Percentiles rank a stretch among this genome's conserved stretches.
phyloP scores from a whole-genome alignment of 2,113 vertebrate genomes.

The Cisticola juncidis region DNA sequence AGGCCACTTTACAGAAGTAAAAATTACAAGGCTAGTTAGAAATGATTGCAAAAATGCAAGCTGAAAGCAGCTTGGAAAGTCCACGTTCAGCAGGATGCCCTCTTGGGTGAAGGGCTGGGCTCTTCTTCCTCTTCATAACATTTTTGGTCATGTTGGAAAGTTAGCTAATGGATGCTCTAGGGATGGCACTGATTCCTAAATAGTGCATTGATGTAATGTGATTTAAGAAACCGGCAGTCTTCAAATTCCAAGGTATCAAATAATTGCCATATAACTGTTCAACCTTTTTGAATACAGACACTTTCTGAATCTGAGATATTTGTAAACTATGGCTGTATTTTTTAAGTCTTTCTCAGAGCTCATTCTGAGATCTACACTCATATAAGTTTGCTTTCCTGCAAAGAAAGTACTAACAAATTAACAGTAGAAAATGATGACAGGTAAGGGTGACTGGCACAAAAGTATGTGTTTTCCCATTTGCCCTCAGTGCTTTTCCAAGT shows the following conservation, averaged over 20 bases:
- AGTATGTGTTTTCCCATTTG: neutral
- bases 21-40: neutral
- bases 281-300: neutral
- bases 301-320: neutral
- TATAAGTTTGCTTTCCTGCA: neutral
- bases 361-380: neutral
- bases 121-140: neutral
- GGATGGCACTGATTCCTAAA: neutral
- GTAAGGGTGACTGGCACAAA: neutral
- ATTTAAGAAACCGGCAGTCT: neutral
- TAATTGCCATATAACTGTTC: neutral
- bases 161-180: neutral
- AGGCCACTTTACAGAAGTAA: neutral
- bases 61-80: neutral
- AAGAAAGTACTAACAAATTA: neutral
- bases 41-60: neutral
- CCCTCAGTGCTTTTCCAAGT: neutral
- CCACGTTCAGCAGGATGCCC: neutral
- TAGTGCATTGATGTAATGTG: neutral
- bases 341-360: neutral
- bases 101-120: neutral
- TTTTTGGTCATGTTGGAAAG: neutral
- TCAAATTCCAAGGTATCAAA: neutral
- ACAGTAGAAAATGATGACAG: neutral
- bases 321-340: neutral